Evolutionary conservation across 2,797 vertebrate genomes (phyloP).

Genomic region (Acanthis flammea): DNA sequence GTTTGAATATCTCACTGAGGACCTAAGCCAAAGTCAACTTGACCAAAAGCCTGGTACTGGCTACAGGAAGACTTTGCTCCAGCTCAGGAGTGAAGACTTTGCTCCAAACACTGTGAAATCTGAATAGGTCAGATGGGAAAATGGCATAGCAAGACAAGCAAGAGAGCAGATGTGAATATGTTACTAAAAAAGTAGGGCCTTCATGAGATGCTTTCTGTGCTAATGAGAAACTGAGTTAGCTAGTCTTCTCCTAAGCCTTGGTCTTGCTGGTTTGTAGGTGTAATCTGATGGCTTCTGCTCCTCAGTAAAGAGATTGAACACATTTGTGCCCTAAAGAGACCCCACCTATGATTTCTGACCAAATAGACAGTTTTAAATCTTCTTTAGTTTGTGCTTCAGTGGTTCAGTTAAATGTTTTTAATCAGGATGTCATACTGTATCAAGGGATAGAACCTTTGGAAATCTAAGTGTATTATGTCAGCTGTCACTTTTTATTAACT

Average conservation of each 20-base stretch:
- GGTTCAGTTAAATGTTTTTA: constrained; percentile 32
- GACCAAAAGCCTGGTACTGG: neutral
- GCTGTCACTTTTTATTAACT: constrained; percentile 27
- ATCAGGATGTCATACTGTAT: constrained; percentile 7
- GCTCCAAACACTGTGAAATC: neutral
- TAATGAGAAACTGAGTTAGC: neutral
- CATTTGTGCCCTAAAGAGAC: neutral
- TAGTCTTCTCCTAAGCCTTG: neutral
- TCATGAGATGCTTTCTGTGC: neutral
- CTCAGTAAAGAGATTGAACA: neutral
- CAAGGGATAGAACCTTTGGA: neutral
- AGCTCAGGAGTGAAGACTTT: neutral
- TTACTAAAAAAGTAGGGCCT: neutral
- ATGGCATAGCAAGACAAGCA: neutral
- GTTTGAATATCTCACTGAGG: neutral
- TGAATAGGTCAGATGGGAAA: neutral
- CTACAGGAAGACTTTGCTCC: neutral
- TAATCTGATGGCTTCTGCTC: neutral
- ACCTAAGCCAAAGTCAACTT: neutral
- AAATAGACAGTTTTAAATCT: neutral
- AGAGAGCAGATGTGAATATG: neutral
- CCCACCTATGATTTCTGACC: neutral
- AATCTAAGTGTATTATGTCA: constrained; percentile 18
- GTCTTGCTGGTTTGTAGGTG: neutral
- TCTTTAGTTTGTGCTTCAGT: constrained; percentile 10